Evolutionary conservation across 2,888 invertebrate genomes (phyloP), one percentile per base, ranked within the genome.

Genomic region (Erebia ligea): DNA sequence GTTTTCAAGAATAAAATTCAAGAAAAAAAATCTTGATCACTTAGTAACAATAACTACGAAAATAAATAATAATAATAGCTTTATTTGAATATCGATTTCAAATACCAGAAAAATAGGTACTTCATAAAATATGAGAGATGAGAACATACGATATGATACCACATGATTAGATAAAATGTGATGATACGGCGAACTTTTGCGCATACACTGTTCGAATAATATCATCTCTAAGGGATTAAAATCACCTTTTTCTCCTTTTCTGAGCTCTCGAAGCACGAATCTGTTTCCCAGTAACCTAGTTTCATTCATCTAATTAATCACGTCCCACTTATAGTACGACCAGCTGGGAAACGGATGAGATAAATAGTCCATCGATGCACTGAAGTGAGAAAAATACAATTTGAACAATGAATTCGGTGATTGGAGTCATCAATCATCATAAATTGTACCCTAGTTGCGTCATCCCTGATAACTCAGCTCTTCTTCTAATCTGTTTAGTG

Each of bases 301-400:
- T 74, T 63, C 68, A 48, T 65, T 50, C 10, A 10, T 48, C 67
- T 72, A 72, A 72, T 74, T 72, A 74, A 74, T 72, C 74, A 74
- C 72, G 72, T 72, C 50, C 69, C 72, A 73, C 61, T 57, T 67
- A n/a, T 58, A 67, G 48, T 58, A 48, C 54, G 42, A 54, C 45
- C 71, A 56, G 21, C 68, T 68, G 70, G 66, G 68, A 67, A 58
- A 70, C 56, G 50, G 68, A 66, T 57, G 63, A 74, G 70, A 70
- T 72, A 66, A 67, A 74, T 52, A 48, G 17, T 64, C 57, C 57
- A 69, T 34, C 42, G 25, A 54, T 58, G 67, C 54, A 42, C 42
- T 59, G 52, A 21, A 68, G 8, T 68, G 50, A 21, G 42, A 15
- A 13, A 11, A 56, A 68, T 56, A 6, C 56, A 56, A 56, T 56